phyloP scores from a whole-genome alignment of 2,113 vertebrate species.

The Tetraodon nigroviridis region DNA sequence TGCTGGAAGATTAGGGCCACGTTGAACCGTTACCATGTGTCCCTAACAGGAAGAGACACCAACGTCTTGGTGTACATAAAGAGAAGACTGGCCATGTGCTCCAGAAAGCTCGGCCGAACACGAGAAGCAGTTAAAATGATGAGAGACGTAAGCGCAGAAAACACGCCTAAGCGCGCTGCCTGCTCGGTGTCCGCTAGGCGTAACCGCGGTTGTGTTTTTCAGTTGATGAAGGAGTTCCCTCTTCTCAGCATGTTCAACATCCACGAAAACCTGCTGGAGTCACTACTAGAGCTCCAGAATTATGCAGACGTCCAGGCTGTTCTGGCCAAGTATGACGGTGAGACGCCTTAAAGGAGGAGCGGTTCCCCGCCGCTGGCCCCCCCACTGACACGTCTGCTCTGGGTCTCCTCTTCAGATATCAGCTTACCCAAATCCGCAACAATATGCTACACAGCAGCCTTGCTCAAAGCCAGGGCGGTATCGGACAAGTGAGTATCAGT shows the following conservation, averaged over 20 bases:
- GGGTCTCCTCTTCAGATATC: constrained; percentile 84
- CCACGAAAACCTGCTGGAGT: constrained; percentile 96
- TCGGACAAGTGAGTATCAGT: constrained; percentile 95
- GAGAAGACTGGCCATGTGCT: constrained; percentile 96
- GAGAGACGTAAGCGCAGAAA: constrained; percentile 89
- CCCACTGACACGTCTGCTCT: constrained; percentile 46
- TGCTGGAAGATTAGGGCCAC: too few species aligned
- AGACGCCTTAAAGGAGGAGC: constrained; percentile 37
- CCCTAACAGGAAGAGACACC: constrained; percentile 87
- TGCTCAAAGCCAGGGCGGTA: constrained; percentile 97
- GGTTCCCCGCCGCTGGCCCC: neutral
- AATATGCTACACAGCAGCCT: constrained; percentile 98
- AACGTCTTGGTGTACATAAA: constrained; percentile 98
- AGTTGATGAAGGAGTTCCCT: constrained; percentile 99
- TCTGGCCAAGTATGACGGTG: constrained; percentile 97
- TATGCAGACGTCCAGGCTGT: constrained; percentile 98
- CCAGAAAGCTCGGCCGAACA: constrained; percentile 93
- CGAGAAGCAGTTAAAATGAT: constrained; percentile 99
- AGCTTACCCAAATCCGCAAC: constrained; percentile 99
- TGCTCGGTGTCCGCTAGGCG: too few species aligned
- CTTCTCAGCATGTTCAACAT: constrained; percentile 99
- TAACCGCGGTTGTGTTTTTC: constrained; percentile 78
- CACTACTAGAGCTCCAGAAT: constrained; percentile 91
- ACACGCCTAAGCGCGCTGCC: too few species aligned
- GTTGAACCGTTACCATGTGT: constrained; percentile 3